Evolutionary conservation across 2,888 invertebrate genomes (phyloP), one percentile per base, ranked within the genome.

Genomic region (Merodon equestris): DNA sequence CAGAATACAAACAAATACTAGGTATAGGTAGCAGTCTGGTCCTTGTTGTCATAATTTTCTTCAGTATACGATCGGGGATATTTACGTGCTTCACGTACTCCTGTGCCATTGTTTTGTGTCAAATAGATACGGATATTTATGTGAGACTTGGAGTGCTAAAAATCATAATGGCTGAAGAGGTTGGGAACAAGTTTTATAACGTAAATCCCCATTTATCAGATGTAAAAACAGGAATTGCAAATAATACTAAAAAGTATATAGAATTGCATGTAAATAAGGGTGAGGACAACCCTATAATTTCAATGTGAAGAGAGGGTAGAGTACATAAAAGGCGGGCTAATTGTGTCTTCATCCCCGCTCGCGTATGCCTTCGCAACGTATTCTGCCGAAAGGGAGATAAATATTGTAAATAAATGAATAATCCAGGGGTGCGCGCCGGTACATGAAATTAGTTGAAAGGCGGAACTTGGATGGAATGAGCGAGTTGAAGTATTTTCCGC

Each of bases 291-390:
- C 71, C 63, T 57, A 57, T 51, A 64, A 51, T 56, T 71, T 38
- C 2, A 40, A 34, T 64, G 44, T 42, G 17, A 27, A 27, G 13
- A 56, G 47, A 56, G 34, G 10, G 19, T 13, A 36, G 15, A 50
- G n/a, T 47, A 53, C n/a, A 66, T 67, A 60, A 53, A 67, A 74
- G 73, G 73, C 67, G 73, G 73, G 73, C 73, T 74, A 56, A 68
- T 68, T 74, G 67, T 44, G 19, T 53, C 48, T 73, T 74, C 73
- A 74, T 67, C 73, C 73, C 73, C 56, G 40, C 3, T 40, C 10
- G 40, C 40, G 9, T 13, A 40, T 9, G 10, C 2, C 10, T 40
- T 1, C 3, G 9, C 3, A 40, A 40, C 40, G 5, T 9, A 40
- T 40, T 13, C 40, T 27, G 27, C 27, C 7, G 27, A 27, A 2